Percentiles rank a stretch among this genome's conserved stretches.
These are phyloP conservation scores for Raja brachyura DNA, from an alignment of 2,113 vertebrate species.

Conservation along the genomic window DNA sequence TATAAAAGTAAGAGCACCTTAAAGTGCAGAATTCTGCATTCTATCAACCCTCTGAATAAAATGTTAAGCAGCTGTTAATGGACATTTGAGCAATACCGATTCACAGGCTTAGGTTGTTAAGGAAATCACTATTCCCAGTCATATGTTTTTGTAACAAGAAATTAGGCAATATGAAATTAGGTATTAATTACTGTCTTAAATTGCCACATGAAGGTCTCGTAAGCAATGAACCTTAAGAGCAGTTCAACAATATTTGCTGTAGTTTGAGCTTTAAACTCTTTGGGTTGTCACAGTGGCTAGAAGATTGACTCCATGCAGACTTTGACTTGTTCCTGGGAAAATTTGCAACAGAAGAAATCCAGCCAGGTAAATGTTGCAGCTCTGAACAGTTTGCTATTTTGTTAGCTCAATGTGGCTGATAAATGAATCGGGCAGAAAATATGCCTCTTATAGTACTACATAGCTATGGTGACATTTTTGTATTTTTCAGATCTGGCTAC, in stretches of 20 bases:
- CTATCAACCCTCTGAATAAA: neutral
- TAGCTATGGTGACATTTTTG: neutral
- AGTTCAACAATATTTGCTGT: too few relatives aligned
- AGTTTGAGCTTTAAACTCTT: too few relatives aligned
- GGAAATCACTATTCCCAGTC: neutral
- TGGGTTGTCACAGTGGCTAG: too few relatives aligned
- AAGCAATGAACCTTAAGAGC: too few relatives aligned
- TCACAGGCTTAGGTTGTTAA: neutral
- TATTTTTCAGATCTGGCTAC: constrained; percentile 77
- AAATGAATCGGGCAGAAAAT: neutral
- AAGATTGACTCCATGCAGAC: too few relatives aligned
- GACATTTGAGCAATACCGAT: neutral
- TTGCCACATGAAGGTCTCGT: too few relatives aligned
- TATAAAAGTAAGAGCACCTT: neutral
- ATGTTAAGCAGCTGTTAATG: neutral
- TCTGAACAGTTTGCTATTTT: neutral
- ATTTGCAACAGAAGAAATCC: neutral
- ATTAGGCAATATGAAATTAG: too few relatives aligned
- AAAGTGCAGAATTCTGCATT: neutral
- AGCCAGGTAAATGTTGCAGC: neutral
- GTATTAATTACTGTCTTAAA: too few relatives aligned
- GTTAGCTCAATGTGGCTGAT: neutral
- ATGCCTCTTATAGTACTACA: neutral
- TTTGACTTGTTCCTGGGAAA: neutral
- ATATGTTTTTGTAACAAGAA: neutral